A percentile compares a stretch with the other conserved stretches of the same genome.
phyloP scores from a whole-genome alignment of 2,113 vertebrate genomes.

The Siniperca knerii region DNA sequence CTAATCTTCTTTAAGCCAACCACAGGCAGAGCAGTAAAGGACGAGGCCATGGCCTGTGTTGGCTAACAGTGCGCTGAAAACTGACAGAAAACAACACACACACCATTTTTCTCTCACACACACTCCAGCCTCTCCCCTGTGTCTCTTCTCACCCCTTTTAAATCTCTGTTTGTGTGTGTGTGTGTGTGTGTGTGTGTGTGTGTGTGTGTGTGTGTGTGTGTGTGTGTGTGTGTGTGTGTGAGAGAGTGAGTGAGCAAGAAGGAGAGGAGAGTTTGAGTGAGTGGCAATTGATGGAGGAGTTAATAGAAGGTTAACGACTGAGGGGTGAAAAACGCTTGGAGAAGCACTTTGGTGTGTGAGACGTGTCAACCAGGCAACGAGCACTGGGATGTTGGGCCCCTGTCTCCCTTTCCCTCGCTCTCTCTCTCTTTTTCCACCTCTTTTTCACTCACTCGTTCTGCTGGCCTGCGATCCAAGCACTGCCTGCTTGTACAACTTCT shows the following conservation, averaged over 20 bases:
- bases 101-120: conserved; percentile 22
- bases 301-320: conserved; percentile 86
- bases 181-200: neutral
- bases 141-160: conserved; percentile 43
- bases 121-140: conserved; percentile 42
- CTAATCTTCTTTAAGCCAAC: conserved; percentile 47
- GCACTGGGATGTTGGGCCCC: conserved; percentile 71
- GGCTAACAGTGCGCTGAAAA: conserved; percentile 39
- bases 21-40: conserved; percentile 41
- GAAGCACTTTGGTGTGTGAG: conserved; percentile 82
- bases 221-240: conserved; percentile 9
- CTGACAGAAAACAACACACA: conserved; percentile 27
- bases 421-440: conserved; percentile 15
- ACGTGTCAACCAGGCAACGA: conserved; percentile 81
- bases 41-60: conserved; percentile 61
- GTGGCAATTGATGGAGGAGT: conserved; percentile 83
- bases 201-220: conserved; percentile 13
- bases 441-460: conserved; percentile 41
- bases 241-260: conserved; percentile 36
- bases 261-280: conserved; percentile 66
- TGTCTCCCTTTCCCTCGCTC: conserved; percentile 33
- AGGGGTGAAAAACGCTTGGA: conserved; percentile 81
- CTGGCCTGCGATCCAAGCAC: conserved; percentile 43
- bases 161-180: conserved; percentile 22
- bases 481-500: conserved; percentile 12